Conservation (phyloP, 2,113 vertebrate genomes). For the Coturnix japonica region DNA sequence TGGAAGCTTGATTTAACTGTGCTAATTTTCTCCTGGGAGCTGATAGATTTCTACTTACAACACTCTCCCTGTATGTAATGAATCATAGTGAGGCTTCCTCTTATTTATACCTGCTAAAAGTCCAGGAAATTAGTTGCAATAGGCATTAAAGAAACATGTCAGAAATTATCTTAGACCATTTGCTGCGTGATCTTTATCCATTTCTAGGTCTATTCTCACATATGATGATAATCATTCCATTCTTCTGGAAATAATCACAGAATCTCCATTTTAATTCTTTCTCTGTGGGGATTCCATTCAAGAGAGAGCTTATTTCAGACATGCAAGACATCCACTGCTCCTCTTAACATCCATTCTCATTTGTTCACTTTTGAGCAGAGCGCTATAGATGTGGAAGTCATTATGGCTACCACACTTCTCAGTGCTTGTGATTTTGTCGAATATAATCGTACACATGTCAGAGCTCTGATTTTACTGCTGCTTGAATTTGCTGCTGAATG, state of each 20-base stretch:
- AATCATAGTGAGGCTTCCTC: slow-evolving; percentile 19
- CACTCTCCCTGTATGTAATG: not conserved
- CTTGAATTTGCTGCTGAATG: not conserved
- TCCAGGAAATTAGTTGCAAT: not conserved
- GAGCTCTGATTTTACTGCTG: not conserved
- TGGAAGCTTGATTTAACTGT: slow-evolving; percentile 62
- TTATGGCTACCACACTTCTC: not conserved
- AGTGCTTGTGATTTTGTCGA: not conserved
- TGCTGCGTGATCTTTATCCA: not conserved
- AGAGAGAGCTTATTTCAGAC: not conserved
- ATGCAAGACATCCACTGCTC: not conserved
- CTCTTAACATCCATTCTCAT: not conserved
- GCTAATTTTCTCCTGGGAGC: slow-evolving; percentile 57
- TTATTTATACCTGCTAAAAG: slow-evolving; percentile 49
- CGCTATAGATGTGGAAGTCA: not conserved
- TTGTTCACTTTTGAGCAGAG: not conserved
- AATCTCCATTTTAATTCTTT: not conserved
- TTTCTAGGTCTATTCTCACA: not conserved
- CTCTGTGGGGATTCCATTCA: not conserved
- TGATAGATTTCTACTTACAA: slow-evolving; percentile 47
- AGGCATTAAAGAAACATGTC: slow-evolving; percentile 27
- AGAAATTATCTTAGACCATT: slow-evolving; percentile 28
- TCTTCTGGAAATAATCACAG: slow-evolving; percentile 32
- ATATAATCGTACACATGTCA: not conserved
- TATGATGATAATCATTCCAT: not conserved